A percentile compares a stretch with the other conserved stretches of the same genome.
Conservation (phyloP, 2,113 vertebrate species). For the Microcebus tavaratra region DNA sequence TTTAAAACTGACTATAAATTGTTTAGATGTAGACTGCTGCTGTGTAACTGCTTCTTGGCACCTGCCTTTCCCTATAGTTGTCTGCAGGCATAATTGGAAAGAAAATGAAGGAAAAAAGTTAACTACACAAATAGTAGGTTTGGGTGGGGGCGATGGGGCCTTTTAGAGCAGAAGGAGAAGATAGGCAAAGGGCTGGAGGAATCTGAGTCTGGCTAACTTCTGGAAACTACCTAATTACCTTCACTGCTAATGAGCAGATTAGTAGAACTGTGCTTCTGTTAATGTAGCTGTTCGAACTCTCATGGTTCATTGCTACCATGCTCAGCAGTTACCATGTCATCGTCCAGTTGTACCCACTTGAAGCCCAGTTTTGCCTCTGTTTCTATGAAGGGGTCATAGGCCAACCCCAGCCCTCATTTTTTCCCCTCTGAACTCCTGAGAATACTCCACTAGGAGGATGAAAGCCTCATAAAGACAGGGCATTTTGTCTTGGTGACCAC, state of each 20-base stretch:
- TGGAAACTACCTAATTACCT: not conserved
- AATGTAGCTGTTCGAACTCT: not conserved
- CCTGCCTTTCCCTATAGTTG: not conserved
- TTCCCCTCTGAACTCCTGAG: not conserved
- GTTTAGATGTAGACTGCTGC: not conserved
- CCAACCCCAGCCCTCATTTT: not conserved
- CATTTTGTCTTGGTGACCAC: fast-evolving
- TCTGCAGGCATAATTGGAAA: not conserved
- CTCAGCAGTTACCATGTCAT: not conserved
- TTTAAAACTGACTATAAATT: not conserved
- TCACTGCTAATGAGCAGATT: not conserved
- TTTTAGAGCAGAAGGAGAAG: not conserved
- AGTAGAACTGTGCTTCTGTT: not conserved
- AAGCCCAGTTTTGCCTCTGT: not conserved
- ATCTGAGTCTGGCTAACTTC: not conserved
- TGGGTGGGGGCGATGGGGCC: not conserved
- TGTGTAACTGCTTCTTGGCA: not conserved
- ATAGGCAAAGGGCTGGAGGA: not conserved
- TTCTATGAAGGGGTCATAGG: not conserved
- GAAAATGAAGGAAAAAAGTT: not conserved
- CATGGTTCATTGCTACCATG: not conserved
- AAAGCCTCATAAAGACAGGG: not conserved
- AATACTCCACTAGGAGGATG: not conserved
- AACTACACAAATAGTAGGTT: not conserved
- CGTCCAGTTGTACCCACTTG: not conserved